Conservation (phyloP, 2,888 invertebrate genomes). For the Parascotia fuliginaria region DNA sequence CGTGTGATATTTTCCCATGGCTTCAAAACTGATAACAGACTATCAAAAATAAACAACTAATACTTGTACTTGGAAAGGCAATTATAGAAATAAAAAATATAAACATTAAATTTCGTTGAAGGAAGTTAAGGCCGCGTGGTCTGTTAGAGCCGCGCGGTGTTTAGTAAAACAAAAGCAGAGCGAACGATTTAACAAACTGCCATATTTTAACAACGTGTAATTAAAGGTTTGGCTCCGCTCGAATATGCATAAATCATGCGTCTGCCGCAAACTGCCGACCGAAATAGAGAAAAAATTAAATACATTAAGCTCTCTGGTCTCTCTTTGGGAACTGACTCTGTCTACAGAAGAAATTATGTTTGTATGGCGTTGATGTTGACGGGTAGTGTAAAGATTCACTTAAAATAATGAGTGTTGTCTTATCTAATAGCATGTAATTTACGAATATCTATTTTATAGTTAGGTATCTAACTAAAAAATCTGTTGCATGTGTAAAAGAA, state of each 20-base stretch:
- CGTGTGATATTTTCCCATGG: conserved; percentile 28
- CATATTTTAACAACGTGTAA: conserved; percentile 86
- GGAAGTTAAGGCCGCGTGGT: conserved; percentile 67
- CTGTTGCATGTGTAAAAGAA: no score
- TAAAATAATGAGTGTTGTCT: no score
- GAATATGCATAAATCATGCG: conserved; percentile 85
- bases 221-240: conserved; percentile 84
- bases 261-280: conserved; percentile 83
- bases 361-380: conserved; percentile 4
- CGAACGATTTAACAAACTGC: conserved; percentile 85
- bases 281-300: conserved; percentile 86
- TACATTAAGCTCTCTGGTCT: conserved; percentile 72
- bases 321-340: conserved; percentile 49
- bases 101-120: conserved; percentile 54
- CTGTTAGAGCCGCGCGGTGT: conserved; percentile 74
- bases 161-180: conserved; percentile 81
- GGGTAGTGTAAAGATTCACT: neutral
- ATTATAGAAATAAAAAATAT: conserved; percentile 49
- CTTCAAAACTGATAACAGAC: conserved; percentile 13
- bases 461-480: no score
- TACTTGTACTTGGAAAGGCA: conserved; percentile 31
- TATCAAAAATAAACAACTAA: conserved; percentile 30
- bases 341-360: conserved; percentile 32
- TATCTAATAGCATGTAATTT: no score
- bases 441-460: no score